Conservation (phyloP, 2,888 invertebrate species). For the Conchocele bisecta region DNA sequence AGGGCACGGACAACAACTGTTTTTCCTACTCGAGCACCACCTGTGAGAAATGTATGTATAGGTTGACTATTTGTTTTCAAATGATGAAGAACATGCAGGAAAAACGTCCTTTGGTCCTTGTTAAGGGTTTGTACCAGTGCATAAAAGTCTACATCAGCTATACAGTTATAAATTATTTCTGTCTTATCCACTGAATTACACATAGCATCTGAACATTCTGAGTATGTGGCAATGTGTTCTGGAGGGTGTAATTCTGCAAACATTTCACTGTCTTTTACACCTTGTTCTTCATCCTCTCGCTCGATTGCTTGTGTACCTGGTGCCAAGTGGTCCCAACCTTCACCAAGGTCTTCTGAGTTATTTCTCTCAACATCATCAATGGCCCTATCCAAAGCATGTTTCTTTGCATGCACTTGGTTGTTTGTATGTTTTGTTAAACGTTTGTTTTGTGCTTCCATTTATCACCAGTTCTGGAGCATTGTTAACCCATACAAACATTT, state of each 20-base stretch:
- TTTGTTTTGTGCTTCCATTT: background rate
- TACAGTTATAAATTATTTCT: background rate
- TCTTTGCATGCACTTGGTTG: no score
- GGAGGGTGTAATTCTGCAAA: background rate
- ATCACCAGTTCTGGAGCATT: conserved; percentile 26
- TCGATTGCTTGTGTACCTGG: background rate
- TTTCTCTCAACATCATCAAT: conserved; percentile 1
- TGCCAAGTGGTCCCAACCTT: conserved; percentile 6
- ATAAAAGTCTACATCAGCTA: conserved; percentile 12
- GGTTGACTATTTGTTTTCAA: conserved; percentile 23
- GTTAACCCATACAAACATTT: conserved; percentile 44
- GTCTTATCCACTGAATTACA: background rate
- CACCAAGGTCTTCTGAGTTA: background rate
- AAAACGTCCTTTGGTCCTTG: conserved; percentile 8
- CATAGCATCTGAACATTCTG: background rate
- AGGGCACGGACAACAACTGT: conserved; percentile 19
- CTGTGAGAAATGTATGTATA: conserved; percentile 26
- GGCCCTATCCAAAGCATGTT: conserved; percentile 16
- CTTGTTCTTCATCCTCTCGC: background rate
- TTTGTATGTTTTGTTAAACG: no score
- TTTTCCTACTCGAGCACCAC: conserved; percentile 48
- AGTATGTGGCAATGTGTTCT: background rate
- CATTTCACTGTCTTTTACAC: background rate
- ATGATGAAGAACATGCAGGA: conserved; percentile 20
- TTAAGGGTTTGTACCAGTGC: conserved; percentile 3